A percentile compares a stretch with the other conserved stretches of the same genome.
These are phyloP conservation scores for Drosophila jambulina DNA, from an alignment of 1,140 invertebrate genomes.

Conservation along the genomic window DNA sequence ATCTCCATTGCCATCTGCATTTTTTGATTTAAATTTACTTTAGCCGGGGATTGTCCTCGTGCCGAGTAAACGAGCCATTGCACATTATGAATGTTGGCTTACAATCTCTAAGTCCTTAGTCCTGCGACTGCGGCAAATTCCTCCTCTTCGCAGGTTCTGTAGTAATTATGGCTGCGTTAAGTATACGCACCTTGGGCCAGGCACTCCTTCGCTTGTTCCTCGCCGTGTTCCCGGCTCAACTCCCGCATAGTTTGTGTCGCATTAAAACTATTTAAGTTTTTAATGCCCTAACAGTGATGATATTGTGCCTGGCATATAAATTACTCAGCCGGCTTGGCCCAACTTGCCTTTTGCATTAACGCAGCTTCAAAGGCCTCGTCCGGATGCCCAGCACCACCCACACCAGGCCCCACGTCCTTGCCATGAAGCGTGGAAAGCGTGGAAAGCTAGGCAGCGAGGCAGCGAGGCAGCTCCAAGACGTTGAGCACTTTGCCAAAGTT, in stretches of 20 bases:
- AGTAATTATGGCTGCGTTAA: conserved; percentile 39
- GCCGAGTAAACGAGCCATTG: conserved; percentile 45
- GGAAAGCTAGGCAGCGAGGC: conserved; percentile 36
- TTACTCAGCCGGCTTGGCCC: conserved; percentile 44
- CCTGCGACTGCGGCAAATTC: not conserved
- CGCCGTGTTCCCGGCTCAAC: conserved; percentile 21
- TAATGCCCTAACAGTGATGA: conserved; percentile 80
- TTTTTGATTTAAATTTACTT: conserved; percentile 47
- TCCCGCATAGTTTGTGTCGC: conserved; percentile 71
- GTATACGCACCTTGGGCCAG: conserved; percentile 58
- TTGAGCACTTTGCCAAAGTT: conserved; percentile 80
- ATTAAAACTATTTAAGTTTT: conserved; percentile 84
- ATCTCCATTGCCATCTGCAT: conserved; percentile 53
- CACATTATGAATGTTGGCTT: conserved; percentile 57
- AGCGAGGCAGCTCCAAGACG: conserved; percentile 50
- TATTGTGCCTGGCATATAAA: conserved; percentile 81
- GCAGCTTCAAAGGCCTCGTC: conserved; percentile 68
- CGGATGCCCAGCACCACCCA: not conserved
- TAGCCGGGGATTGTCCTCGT: conserved; percentile 22
- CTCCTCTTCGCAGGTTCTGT: not conserved
- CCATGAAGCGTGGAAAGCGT: conserved; percentile 30
- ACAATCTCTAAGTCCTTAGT: conserved; percentile 5
- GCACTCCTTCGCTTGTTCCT: conserved; percentile 14
- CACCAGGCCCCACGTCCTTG: conserved; percentile 58
- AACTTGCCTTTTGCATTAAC: conserved; percentile 33